Evolutionary conservation across 2,888 invertebrate species (phyloP).

Genomic region (Drosophila tripunctata): DNA sequence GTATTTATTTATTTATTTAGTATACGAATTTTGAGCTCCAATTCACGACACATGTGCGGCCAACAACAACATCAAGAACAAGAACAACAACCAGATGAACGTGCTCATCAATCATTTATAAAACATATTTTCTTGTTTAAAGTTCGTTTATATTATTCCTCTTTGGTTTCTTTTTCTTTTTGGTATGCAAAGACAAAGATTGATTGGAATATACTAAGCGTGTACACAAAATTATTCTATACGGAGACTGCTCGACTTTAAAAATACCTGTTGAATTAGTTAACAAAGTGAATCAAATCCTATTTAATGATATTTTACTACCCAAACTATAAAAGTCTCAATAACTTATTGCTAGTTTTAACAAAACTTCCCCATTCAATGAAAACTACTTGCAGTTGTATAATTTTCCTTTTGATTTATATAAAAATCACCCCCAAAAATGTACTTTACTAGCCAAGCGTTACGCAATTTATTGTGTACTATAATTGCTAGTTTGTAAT

Average conservation of each 20-base stretch:
- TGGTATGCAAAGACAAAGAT: constrained; percentile 64
- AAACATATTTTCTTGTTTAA: constrained; percentile 71
- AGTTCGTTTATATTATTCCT: neutral
- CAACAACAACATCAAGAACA: neutral
- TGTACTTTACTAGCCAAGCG: too few relatives aligned
- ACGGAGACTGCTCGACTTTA: neutral
- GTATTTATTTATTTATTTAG: constrained; percentile 19
- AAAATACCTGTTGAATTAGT: neutral
- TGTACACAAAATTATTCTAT: neutral
- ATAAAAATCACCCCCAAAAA: neutral
- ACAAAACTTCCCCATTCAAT: neutral
- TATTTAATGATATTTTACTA: too few relatives aligned
- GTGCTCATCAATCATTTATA: constrained; percentile 68
- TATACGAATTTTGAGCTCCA: constrained; percentile 37
- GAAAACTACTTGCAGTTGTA: neutral
- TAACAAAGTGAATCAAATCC: neutral
- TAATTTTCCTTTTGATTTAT: neutral
- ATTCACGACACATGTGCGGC: constrained; percentile 49
- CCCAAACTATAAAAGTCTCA: too few relatives aligned
- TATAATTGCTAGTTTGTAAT: neutral
- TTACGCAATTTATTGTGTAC: neutral
- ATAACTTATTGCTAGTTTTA: too few relatives aligned
- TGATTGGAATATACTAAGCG: constrained; percentile 64
- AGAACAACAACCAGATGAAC: constrained; percentile 23
- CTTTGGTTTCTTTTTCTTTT: constrained; percentile 3